phyloP scores from a whole-genome alignment of 2,888 invertebrate species.

The Choreutis nemorana region DNA sequence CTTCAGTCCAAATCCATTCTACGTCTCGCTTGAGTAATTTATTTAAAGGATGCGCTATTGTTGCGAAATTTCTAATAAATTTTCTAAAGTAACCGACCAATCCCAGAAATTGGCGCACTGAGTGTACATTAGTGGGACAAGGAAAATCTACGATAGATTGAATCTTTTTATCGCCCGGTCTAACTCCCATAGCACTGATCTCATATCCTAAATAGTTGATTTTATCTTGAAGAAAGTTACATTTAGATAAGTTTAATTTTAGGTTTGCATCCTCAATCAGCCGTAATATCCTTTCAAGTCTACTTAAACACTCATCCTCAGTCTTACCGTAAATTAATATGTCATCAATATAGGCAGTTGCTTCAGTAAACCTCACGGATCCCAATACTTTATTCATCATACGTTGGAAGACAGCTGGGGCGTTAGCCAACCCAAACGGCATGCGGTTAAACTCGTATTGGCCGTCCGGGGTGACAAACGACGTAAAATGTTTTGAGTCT shows the following conservation, averaged over 20 bases:
- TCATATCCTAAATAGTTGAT: conserved; percentile 22
- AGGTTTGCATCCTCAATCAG: conserved; percentile 16
- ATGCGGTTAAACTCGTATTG: conserved; percentile 13
- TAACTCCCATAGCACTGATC: conserved; percentile 15
- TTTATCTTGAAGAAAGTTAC: conserved; percentile 13
- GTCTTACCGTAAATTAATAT: conserved; percentile 2
- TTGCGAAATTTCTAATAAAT: conserved; percentile 14
- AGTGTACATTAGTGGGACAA: conserved; percentile 15
- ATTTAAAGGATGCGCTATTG: conserved; percentile 11
- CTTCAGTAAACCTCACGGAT: conserved; percentile 2
- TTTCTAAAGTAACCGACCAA: conserved; percentile 5
- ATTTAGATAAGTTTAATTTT: conserved; percentile 20
- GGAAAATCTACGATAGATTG: conserved; percentile 17
- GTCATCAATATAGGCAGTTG: conserved; percentile 9
- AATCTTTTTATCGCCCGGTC: conserved; percentile 18
- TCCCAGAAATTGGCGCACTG: conserved; percentile 20
- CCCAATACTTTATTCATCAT: conserved; percentile 6
- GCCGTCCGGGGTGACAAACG: conserved; percentile 17
- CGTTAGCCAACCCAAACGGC: conserved; percentile 10
- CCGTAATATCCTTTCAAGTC: conserved; percentile 15
- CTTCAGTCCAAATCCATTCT: conserved; percentile 4
- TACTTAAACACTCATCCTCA: conserved; percentile 11
- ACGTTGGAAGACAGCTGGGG: conserved; percentile 17
- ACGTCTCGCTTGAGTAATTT: conserved; percentile 7
- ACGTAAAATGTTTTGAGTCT: conserved; percentile 11